These are phyloP conservation scores for Picathartes gymnocephalus DNA, from an alignment of 2,113 vertebrate genomes.

Conservation along the genomic window DNA sequence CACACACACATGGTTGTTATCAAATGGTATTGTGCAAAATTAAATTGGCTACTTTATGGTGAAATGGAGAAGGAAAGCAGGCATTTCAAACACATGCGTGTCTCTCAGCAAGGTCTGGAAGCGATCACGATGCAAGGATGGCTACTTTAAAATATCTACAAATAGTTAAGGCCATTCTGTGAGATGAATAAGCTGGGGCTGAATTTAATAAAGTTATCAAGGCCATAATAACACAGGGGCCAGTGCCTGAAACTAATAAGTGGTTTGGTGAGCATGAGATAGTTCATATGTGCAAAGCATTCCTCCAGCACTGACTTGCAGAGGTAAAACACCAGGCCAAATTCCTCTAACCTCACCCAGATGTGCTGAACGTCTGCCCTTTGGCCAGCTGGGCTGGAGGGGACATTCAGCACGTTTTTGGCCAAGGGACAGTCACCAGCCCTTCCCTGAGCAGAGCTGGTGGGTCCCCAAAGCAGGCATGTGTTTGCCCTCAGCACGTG, in stretches of 20 bases:
- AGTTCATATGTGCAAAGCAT: conserved; percentile 65
- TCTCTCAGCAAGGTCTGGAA: conserved; percentile 71
- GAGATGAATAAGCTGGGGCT: conserved; percentile 62
- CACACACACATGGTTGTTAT: conserved; percentile 80
- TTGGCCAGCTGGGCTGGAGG: background rate
- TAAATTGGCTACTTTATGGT: conserved; percentile 79
- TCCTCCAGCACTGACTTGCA: conserved; percentile 36
- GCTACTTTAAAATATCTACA: conserved; percentile 77
- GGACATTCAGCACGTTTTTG: background rate
- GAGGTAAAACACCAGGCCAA: conserved; percentile 38
- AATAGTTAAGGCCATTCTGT: conserved; percentile 50
- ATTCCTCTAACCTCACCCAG: conserved; percentile 43
- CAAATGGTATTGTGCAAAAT: conserved; percentile 78
- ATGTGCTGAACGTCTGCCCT: background rate
- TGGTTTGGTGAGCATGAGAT: conserved; percentile 67
- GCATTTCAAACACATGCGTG: conserved; percentile 73
- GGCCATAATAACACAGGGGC: conserved; percentile 62
- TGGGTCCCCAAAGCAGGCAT: background rate
- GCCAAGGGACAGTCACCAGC: background rate
- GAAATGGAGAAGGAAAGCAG: conserved; percentile 73
- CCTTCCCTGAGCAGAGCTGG: background rate
- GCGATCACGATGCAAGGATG: conserved; percentile 63
- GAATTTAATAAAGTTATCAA: conserved; percentile 75
- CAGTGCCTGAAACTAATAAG: conserved; percentile 70
- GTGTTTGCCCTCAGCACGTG: background rate